Evolutionary conservation across 1,140 invertebrate species (phyloP), one percentile per base, ranked within the genome.

Genomic region (Hestina assimilis): DNA sequence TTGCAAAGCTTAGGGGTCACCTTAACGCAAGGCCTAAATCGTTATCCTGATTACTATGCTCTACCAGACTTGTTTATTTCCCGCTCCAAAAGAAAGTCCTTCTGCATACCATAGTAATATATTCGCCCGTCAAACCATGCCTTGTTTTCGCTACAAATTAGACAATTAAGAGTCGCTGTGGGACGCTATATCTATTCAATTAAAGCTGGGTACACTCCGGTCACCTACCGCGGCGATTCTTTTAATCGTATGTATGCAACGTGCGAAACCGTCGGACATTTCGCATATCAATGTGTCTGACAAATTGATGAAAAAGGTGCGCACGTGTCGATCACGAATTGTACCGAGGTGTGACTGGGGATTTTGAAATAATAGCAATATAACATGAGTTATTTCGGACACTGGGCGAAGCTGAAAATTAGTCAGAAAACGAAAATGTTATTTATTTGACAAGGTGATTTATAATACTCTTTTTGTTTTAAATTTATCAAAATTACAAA

Each of bases 131-230:
- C 74, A 75, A 79, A 74, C 74, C 59, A 64, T 77, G 73, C 75
- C 62, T 73, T 79, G 84, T 83, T 87, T 87, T 87, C 83, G 84
- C 79, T 77, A 76, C 81, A 87, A 87, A 87, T 87, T 82, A 87
- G 84, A 83, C 84, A 78, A 87, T 87, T 87, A 87, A 60, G 77
- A 87, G 84, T 82, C 84, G 67, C 42, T 15, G 46, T 74, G 72
- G 78, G 80, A 60, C 63, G 68, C 74, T 71, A 76, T 69, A 84
- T 86, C 84, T 87, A 87, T 87, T 83, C 68, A 83, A 87, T 87
- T 87, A 86, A 87, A 83, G 71, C 83, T 63, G 71, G 61, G 59
- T 79, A 75, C 75, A 78, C 75, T 66, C 59, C 68, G 69, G 77
- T 74, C 74, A 87, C 84, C 83, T 86, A 83, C 84, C 83, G 81